Base-by-base conservation (phyloP, 2,888 invertebrate species). In the Zaprionus obscuricornis region DNA sequence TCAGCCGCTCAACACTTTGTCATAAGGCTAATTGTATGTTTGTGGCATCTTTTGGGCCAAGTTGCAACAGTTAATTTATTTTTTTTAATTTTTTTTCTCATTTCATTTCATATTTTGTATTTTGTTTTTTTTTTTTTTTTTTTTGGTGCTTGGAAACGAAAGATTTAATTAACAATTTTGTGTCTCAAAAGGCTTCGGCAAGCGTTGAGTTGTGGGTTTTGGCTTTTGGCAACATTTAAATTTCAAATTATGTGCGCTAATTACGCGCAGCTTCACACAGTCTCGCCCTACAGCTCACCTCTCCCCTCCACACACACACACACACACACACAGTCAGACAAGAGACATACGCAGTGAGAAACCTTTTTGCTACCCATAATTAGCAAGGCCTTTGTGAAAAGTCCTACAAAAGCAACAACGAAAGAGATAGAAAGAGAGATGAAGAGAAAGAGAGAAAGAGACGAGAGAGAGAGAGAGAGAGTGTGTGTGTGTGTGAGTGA, bases 221-320 rank as follows among this genome's bases (percentile, higher is more conserved):
- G 72, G 69, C 81, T 84, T 83, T 81, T 85, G 86, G 85, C 86
- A 42, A 85, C 86, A 81, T 81, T 81, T 81, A 81, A 81, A 81
- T 86, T 81, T 86, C 85, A 86, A 81, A 81, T 81, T 74, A 81
- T 86, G 85, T 74, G 71, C 78, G 82, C 86, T 81, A 81, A 81
- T 81, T 86, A 81, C 78, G 43, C 22, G 52, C 46, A 47, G 49
- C 68, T 50, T 14, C 33, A 43, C 50, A 47, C 56, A 29, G 2
- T 10, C 8, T 13, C 34, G 11, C 17, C 17, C 2, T n/a, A 8
- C 17, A 3, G 16, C 8, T 13, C 34, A 8, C 17, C 17, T 3
- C 17, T n/a, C 17, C 34, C 8, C 17, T 3, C 16, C 17, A 16
- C 24, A 10, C 37, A 33, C 36, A 2, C 39, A 17, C 1, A 6